Base-by-base conservation (phyloP, 2,888 invertebrate species). In the Caenorhabditis wallacei region DNA sequence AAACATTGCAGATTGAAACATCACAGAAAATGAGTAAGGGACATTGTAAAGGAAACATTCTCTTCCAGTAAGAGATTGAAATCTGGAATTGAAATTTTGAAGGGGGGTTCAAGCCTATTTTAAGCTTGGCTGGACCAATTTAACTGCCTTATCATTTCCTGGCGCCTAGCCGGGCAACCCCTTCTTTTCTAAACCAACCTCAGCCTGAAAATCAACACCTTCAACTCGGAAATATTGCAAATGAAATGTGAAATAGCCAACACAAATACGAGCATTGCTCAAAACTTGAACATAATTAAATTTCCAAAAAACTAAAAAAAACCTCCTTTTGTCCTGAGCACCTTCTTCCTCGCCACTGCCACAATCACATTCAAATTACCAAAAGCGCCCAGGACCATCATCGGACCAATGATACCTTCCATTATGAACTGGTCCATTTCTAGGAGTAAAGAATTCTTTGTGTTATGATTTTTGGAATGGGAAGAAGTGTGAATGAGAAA, bases 361-460 rank as follows among this genome's bases (percentile, higher is more conserved):
- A 78, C 54, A 4, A 78, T 78, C 43, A 78, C 78, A 35, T 78
- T 78, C 4, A 78, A 30, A 35, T 78, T 78, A 35, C 78, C 78
- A 20, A 78, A 78, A 8, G 68, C 30, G 8, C 78, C 78, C 18
- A 78, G 51, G 1, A 70, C 24, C 78, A 78, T 78, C 61, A 78
- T 57, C 8, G 69, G 43, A 20, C 63, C 66, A 16, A 78, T 53
- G 11, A 78, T 48, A 0, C 8, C 43, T 46, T 78, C 78, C n/a
- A 69, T 40, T 22, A 53, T 24, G 37, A 53, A 69, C 24, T 78
- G 78, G n/a, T 70, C 51, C 61, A 69, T 74, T 35, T 0, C 48
- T 35, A 30, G 26, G n/a, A 40, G 56, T 18, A 11, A 30, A 46
- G 16, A 35, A 40, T 16, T 22, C 37, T n/a, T n/a, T n/a, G n/a